These are phyloP conservation scores for Biston stratarius DNA, from an alignment of 2,888 invertebrate genomes.

Conservation along the genomic window DNA sequence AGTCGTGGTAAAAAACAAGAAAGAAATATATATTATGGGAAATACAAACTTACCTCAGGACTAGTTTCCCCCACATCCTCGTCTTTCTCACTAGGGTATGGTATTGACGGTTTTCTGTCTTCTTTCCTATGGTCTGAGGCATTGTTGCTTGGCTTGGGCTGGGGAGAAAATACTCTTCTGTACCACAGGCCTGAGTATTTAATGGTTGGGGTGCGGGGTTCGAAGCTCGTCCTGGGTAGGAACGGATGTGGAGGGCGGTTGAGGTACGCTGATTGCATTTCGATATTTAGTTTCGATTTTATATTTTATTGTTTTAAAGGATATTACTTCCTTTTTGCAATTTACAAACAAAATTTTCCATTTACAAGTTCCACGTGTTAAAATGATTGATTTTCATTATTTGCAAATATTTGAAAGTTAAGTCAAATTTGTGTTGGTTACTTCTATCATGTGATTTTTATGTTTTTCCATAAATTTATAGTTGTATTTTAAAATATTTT, in stretches of 20 bases:
- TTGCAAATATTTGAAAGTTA: too few species aligned
- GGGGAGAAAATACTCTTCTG: conserved; percentile 38
- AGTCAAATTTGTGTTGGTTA: too few species aligned
- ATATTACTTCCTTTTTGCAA: too few species aligned
- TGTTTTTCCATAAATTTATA: too few species aligned
- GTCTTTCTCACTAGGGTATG: conserved; percentile 67
- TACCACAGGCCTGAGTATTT: conserved; percentile 23
- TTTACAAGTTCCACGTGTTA: too few species aligned
- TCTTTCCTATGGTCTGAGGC: conserved; percentile 63
- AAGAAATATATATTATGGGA: too few species aligned
- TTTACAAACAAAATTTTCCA: too few species aligned
- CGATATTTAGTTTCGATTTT: not conserved
- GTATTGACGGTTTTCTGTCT: conserved; percentile 61
- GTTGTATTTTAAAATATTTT: too few species aligned
- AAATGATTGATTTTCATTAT: too few species aligned
- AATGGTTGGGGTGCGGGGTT: conserved; percentile 2
- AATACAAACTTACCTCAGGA: conserved; percentile 63
- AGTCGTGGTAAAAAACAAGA: too few species aligned
- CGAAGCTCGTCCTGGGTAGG: conserved; percentile 1
- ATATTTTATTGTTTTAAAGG: not conserved
- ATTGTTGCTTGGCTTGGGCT: conserved; percentile 67
- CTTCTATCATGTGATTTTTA: too few species aligned
- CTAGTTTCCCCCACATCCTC: conserved; percentile 72
- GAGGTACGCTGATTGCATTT: conserved; percentile 27
- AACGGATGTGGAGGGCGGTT: conserved; percentile 2